These are phyloP conservation scores for Pseudochromis fuscus DNA, from an alignment of 2,797 vertebrate genomes.

Conservation along the genomic window DNA sequence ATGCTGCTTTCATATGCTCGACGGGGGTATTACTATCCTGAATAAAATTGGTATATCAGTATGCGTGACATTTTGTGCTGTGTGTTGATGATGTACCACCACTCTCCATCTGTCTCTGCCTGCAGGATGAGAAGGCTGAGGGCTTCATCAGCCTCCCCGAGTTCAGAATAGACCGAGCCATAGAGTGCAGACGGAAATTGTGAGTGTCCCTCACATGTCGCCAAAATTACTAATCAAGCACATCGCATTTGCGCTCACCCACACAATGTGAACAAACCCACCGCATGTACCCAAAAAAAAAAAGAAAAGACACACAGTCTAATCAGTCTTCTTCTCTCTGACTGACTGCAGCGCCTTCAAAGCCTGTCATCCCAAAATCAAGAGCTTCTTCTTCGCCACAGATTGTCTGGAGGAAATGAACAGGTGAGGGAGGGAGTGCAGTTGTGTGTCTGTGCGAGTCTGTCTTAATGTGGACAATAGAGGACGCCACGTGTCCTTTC, in stretches of 20 bases:
- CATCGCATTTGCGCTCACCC: conserved; percentile 65
- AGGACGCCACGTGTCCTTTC: conserved; percentile 49
- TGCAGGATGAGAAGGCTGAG: conserved; percentile 92
- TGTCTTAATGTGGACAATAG: conserved; percentile 50
- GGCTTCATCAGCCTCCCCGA: conserved; percentile 93
- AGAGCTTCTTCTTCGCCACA: conserved; percentile 94
- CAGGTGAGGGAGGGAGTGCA: conserved; percentile 83
- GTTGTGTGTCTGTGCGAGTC: conserved; percentile 51
- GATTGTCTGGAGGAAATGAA: conserved; percentile 95
- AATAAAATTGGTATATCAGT: conserved; percentile 59
- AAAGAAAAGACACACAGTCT: conserved; percentile 43
- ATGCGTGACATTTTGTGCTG: conserved; percentile 69
- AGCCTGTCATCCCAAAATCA: conserved; percentile 94
- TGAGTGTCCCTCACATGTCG: conserved; percentile 83
- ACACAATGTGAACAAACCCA: conserved; percentile 50
- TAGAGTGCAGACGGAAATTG: conserved; percentile 93
- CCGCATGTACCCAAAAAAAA: not conserved
- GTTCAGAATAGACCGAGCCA: conserved; percentile 93
- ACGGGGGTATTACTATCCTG: conserved; percentile 23
- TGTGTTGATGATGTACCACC: conserved; percentile 64
- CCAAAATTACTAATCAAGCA: conserved; percentile 77
- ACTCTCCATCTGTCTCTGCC: conserved; percentile 75
- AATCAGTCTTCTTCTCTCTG: conserved; percentile 67
- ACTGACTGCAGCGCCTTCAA: conserved; percentile 89
- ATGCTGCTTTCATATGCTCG: conserved; percentile 62